A percentile compares a stretch with the other conserved stretches of the same genome.
These are phyloP conservation scores for Sarcophaga bullata DNA, from an alignment of 1,140 invertebrate genomes.

Conservation along the genomic window DNA sequence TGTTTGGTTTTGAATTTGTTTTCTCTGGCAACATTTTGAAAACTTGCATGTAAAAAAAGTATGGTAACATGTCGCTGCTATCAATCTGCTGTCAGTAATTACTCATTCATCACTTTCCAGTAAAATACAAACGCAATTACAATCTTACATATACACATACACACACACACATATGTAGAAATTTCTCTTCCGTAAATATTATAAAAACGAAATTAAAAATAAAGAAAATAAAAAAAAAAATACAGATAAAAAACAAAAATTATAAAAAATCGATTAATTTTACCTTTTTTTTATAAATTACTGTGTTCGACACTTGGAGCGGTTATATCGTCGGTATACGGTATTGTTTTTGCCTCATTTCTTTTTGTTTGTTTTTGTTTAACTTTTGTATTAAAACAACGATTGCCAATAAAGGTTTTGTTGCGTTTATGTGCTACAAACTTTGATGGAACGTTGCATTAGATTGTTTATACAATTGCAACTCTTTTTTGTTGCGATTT, in stretches of 20 bases:
- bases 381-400: neutral
- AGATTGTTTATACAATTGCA: neutral
- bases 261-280: neutral
- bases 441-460: neutral
- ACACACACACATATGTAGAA: too few relatives aligned
- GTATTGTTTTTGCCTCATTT: too few relatives aligned
- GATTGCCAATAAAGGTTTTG: neutral
- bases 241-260: neutral
- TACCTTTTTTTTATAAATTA: slow-evolving; percentile 13
- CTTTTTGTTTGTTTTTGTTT: too few relatives aligned
- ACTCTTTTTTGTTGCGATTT: neutral
- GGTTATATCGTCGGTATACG: neutral
- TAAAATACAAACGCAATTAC: neutral
- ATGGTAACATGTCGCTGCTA: too few relatives aligned
- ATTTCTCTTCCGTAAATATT: slow-evolving; percentile 24
- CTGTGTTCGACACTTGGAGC: slow-evolving; percentile 22
- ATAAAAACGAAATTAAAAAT: neutral
- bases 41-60: too few relatives aligned
- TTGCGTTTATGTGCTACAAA: neutral
- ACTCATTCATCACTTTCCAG: slow-evolving; percentile 15
- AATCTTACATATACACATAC: too few relatives aligned
- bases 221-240: neutral
- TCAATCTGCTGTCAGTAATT: neutral
- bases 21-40: too few relatives aligned
- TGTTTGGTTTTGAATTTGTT: too few relatives aligned